These are phyloP conservation scores for Gymnobelideus leadbeateri DNA, from an alignment of 2,113 vertebrate species.

Conservation along the genomic window DNA sequence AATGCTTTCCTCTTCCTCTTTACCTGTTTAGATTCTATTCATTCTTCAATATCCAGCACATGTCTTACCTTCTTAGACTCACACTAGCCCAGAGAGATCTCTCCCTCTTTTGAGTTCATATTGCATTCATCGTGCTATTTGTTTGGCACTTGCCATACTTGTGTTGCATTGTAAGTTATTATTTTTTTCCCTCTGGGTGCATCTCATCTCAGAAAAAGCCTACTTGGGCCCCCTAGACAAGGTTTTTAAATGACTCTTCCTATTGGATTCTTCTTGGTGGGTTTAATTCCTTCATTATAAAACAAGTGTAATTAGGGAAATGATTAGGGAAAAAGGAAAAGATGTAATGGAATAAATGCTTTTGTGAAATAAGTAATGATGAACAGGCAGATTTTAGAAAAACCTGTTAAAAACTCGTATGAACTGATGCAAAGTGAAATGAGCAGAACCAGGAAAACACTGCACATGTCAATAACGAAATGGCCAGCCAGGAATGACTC, in stretches of 20 bases:
- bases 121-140: background rate
- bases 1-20: background rate
- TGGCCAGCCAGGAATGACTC: no score
- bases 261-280: background rate
- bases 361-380: no score
- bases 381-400: no score
- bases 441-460: no score
- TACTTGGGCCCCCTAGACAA: background rate
- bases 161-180: background rate
- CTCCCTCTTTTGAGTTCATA: background rate
- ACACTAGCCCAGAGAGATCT: background rate
- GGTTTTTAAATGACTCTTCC: background rate
- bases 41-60: background rate
- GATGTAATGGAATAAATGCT: no score
- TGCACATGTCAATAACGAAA: no score
- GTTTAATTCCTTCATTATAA: background rate
- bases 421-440: no score
- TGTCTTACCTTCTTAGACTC: background rate
- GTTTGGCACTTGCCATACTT: background rate
- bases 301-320: background rate
- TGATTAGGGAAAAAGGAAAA: no score
- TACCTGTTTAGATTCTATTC: background rate
- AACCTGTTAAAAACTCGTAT: no score
- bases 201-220: background rate
- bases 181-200: background rate